Conservation (phyloP, 1,140 invertebrate genomes). For the Trachelipus rathkii region DNA sequence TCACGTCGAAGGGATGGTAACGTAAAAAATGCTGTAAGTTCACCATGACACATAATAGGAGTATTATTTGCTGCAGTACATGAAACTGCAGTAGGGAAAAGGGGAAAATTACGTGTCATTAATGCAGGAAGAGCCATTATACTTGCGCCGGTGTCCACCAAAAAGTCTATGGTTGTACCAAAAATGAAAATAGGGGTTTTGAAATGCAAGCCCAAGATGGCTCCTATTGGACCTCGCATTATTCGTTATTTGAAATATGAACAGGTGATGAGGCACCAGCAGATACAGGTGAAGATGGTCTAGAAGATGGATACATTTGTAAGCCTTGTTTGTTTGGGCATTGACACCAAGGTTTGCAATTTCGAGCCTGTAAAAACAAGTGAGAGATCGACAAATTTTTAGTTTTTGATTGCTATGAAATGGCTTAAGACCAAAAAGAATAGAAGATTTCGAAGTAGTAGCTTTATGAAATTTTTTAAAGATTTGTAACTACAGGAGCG, state of each 20-base stretch:
- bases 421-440: not conserved
- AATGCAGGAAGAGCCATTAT: not conserved
- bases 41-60: conserved; percentile 13
- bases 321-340: not conserved
- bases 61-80: not conserved
- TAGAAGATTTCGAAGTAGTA: no score
- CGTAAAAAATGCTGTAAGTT: not conserved
- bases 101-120: not conserved
- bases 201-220: not conserved
- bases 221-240: not conserved
- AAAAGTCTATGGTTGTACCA: not conserved
- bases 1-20: not conserved
- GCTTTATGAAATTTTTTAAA: no score
- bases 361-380: conserved; percentile 12
- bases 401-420: not conserved
- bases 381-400: not conserved
- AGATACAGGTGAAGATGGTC: not conserved
- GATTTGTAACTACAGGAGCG: no score
- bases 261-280: no score
- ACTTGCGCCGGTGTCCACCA: not conserved
- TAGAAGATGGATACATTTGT: not conserved
- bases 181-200: not conserved
- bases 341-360: conserved; percentile 20
- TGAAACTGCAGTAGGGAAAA: not conserved
- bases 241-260: not conserved